Evolutionary conservation across 2,113 vertebrate genomes (phyloP), one percentile per base, ranked within the genome.

Genomic region (Silurus glanis): DNA sequence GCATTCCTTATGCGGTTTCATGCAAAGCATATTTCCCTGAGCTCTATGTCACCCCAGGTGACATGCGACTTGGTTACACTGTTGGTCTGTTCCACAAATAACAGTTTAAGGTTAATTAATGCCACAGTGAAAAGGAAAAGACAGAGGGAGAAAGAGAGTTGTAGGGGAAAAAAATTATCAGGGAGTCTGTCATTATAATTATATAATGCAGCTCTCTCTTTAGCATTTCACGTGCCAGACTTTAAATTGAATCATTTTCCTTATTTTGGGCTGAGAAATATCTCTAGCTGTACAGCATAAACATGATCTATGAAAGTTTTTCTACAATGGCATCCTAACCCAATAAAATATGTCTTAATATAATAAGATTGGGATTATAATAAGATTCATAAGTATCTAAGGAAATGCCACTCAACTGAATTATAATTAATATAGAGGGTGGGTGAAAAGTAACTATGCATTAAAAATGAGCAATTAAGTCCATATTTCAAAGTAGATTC

Each of bases 201-300:
- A 13, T 10, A 37, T 37, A 37, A 37, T 37, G 3, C 23, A 59
- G 53, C 23, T 67, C 74, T 79, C 61, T 56, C 55, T n/a, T n/a
- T 14, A n/a, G 45, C 79, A 59, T 13, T 83, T 45, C 49, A 5
- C 25, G 17, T 45, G 75, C 5, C 25, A 53, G 28, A 75, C 69
- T 67, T 84, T 88, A 82, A 83, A 83, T 78, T 86, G 64, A 23
- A 49, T 25, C 37, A 37, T 37, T 37, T 86, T 58, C 59, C 75
- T 19, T 62, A 79, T 71, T 88, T 86, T 86, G 51, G 84, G 8
- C 16, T 55, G 45, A 80, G 9, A 56, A 72, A 83, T 80, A 37
- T 37, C 37, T 37, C 37, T 53, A 66, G 62, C 67, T 61, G 19
- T 53, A 51, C 55, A 17, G 51, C 75, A 25, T 53, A 83, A 86